Base-by-base conservation (phyloP, 2,113 vertebrate genomes). In the Columba janthina region DNA sequence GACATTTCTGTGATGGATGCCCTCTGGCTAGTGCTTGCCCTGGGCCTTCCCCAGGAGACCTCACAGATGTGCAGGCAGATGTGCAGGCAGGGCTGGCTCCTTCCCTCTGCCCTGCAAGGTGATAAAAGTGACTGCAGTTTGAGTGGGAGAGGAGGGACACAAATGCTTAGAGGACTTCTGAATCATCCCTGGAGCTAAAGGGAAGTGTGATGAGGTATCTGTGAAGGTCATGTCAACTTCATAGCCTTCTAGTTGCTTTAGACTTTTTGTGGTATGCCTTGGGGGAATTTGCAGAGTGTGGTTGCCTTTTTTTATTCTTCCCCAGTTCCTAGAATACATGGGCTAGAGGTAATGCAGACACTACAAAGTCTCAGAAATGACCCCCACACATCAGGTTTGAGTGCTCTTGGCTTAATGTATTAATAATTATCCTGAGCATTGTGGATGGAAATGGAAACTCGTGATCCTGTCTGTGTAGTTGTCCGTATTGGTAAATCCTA, bases 361-460 rank as follows among this genome's bases (percentile, higher is more conserved):
- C 51, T 65, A 18, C 56, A 12, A 29, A 44, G 36, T 61, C 57
- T 71, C 53, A 64, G 72, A 56, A 74, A 44, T 28, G 48, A 38
- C 56, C 44, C 31, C 21, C 48, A 15, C 34, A 7, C 29, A 67
- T 31, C 38, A 87, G 79, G 34, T 77, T 71, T 57, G 83, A 71
- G 90, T 83, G 42, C 85, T 90, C 31, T 86, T 90, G 82, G 79
- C 86, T 96, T 94, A 95, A 86, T 77, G 72, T 94, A 77, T 91
- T 96, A 93, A 86, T 94, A 89, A 94, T 94, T 94, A 88, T 92
- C 85, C 80, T 74, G 76, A 93, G 88, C 70, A 75, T 69, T 90
- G 82, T 81, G 94, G 76, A 44, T 65, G 32, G 86, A 93, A 84
- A 81, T 61, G 76, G 66, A 78, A 79, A 6, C 85, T 93, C 2